Conservation (phyloP, 2,113 vertebrate genomes). For the Nansenia antarctica region DNA sequence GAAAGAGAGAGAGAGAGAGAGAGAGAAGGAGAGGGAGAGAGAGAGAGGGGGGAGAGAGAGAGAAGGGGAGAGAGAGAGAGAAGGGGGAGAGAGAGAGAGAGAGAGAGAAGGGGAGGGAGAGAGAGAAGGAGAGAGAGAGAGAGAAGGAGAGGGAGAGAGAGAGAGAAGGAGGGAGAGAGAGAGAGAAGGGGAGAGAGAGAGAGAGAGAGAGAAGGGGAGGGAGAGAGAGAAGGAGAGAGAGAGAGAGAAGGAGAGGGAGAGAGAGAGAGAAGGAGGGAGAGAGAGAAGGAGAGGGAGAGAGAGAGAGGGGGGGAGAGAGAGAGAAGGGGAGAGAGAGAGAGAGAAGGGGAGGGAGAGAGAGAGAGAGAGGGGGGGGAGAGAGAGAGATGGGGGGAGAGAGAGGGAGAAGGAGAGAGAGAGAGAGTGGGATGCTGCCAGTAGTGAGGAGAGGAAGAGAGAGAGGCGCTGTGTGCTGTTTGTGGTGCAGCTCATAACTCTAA, state of each 20-base stretch:
- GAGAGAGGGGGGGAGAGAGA: conserved; percentile 14
- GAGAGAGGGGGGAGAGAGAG: neutral
- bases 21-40: conserved; percentile 4
- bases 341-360: neutral
- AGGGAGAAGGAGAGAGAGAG: neutral
- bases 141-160: neutral
- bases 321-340: conserved; percentile 13
- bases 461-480: neutral
- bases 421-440: too few species aligned
- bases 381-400: conserved; percentile 28
- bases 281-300: neutral
- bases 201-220: neutral
- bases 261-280: conserved; percentile 2
- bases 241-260: conserved; percentile 29
- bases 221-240: too few species aligned
- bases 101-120: conserved; percentile 1
- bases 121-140: neutral
- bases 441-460: neutral
- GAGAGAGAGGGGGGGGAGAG: conserved; percentile 3
- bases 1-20: conserved; percentile 31
- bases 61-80: neutral
- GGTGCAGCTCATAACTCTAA: neutral
- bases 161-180: conserved; percentile 28
- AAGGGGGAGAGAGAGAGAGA: conserved; percentile 26
- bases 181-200: neutral